Base-by-base conservation (phyloP, 2,113 vertebrate genomes). In the Petromus typicus region DNA sequence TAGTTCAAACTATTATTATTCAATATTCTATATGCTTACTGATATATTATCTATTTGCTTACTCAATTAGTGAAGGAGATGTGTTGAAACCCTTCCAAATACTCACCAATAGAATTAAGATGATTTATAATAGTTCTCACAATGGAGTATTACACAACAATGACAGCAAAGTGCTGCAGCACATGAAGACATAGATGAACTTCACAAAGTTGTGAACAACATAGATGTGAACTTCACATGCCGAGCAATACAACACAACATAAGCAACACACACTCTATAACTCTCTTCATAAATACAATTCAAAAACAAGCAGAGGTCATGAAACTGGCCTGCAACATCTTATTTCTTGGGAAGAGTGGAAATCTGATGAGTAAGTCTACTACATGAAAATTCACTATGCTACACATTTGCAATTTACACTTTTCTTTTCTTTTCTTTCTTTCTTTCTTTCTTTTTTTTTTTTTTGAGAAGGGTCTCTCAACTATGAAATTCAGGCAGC, bases 41-140 rank as follows among this genome's bases (percentile, higher is more conserved):
- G 34, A 67, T 76, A 16, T 81, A 25, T 10, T 32, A 75, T 63
- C 45, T 86, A 57, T 20, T 45, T 66, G n/a, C 43, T 59, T 84
- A 57, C n/a, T 85, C 57, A 85, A 25, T 76, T 61, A 93, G 76
- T 96, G 25, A 71, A 93, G 20, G 59, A 56, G 57, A 34, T 16
- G 6, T 57, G 56, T 51, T 86, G 9, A 83, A 90, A 79, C 54
- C 59, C 56, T 81, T 66, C 40, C 30, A 67, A 76, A 86, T 32
- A 34, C 23, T 34, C 82, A 85, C 12, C 25, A 81, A 59, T 66
- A 43, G 32, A 89, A 89, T 76, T 48, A 88, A 48, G 51, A 56
- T 61, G 43, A 79, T 27, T 0, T 91, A 25, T 30, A 67, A 48
- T 56, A 16, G n/a, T 64, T 25, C 48, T 79, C 27, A 73, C 4